Base-by-base conservation (phyloP, 2,888 invertebrate genomes). In the Tubulanus polymorphus region DNA sequence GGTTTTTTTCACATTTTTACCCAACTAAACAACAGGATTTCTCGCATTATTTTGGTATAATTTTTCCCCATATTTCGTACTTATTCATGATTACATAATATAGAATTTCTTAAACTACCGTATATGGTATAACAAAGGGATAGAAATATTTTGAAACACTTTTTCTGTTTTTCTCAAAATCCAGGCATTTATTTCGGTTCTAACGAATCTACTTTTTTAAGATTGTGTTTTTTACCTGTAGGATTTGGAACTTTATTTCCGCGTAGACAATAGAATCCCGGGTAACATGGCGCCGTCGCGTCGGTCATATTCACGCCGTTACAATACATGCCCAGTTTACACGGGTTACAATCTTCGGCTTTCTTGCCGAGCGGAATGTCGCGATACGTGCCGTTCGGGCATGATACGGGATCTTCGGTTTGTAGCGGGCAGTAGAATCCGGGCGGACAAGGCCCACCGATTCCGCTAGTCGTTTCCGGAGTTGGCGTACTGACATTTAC, bases 371-470 rank as follows among this genome's bases (percentile, higher is more conserved):
- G 49, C 20, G 61, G 56, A 8, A 64, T 61, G 51, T 70, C 68
- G n/a, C 72, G 53, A 63, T 71, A 75, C 0, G 74, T 75, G 8
- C 70, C 66, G 37, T 63, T 70, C 6, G 76, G 72, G 54, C 76
- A 76, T 0, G 70, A 59, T 5, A 64, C 56, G 0, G 76, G 76
- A 55, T 72, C 73, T 47, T 70, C 69, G 1, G 76, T 76, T 57
- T 69, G 66, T 26, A 52, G 25, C 3, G 68, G 70, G 54, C 76
- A 76, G 66, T 73, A 76, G 57, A 63, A 68, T 1, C 76, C 76
- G 3, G 66, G 51, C 1, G 76, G 75, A 54, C 76, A 76, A 0
- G 74, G 75, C 0, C 74, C 75, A 6, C 75, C 75, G 3, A 69
- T 51, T 23, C 73, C 74, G 29, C 66, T 72, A 5, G 71, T 65